Evolutionary conservation across 1,140 invertebrate genomes (phyloP).

Genomic region (Drosophila jambulina): DNA sequence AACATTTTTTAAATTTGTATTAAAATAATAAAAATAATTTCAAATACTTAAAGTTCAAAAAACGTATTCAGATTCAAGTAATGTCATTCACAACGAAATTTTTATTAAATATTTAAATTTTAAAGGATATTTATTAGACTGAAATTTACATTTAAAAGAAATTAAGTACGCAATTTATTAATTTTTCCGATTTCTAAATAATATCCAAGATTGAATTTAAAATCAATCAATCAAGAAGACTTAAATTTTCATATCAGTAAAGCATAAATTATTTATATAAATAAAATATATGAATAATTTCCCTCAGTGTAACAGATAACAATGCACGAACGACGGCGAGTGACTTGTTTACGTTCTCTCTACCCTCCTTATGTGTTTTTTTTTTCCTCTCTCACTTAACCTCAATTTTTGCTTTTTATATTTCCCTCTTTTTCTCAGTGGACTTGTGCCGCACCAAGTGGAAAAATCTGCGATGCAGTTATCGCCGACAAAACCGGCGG

Average conservation of each 20-base stretch:
- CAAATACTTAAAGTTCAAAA: too few species aligned
- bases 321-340: neutral
- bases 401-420: neutral
- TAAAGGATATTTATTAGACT: too few species aligned
- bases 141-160: too few species aligned
- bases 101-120: too few species aligned
- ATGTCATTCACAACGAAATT: too few species aligned
- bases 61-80: too few species aligned
- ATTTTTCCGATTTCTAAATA: too few species aligned
- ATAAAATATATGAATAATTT: neutral
- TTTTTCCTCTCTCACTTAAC: neutral
- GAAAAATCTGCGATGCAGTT: constrained; percentile 73
- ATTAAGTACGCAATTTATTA: too few species aligned
- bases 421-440: constrained; percentile 39
- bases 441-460: constrained; percentile 68
- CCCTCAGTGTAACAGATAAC: neutral
- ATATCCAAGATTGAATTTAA: too few species aligned
- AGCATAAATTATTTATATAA: neutral
- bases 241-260: neutral
- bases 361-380: neutral
- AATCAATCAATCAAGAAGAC: too few species aligned
- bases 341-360: constrained; percentile 1
- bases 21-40: too few species aligned
- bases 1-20: too few species aligned
- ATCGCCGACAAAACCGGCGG: constrained; percentile 57